phyloP scores from a whole-genome alignment of 1,140 invertebrate species.

The Pseudoatta argentina region DNA sequence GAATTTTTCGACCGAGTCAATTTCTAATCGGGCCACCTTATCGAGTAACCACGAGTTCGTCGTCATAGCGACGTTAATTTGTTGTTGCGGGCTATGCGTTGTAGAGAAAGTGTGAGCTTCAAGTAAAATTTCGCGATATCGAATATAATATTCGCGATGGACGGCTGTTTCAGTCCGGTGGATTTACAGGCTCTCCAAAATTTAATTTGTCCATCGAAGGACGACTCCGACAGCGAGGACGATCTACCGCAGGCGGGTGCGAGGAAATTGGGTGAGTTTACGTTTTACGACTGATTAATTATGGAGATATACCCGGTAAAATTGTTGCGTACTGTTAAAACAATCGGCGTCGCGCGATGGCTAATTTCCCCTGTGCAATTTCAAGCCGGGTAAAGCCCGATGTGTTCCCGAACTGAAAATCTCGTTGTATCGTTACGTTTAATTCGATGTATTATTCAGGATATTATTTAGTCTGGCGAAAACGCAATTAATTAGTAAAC shows the following conservation, averaged over 20 bases:
- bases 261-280: slow-evolving; percentile 80
- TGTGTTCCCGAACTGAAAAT: background rate
- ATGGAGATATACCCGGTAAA: background rate
- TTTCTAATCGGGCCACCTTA: slow-evolving; percentile 28
- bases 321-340: slow-evolving; percentile 16
- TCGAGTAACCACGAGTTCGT: background rate
- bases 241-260: slow-evolving; percentile 81
- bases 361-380: slow-evolving; percentile 34
- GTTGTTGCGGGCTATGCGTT: background rate
- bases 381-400: background rate
- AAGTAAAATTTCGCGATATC: background rate
- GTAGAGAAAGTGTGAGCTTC: background rate
- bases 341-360: background rate
- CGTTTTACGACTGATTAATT: slow-evolving; percentile 33
- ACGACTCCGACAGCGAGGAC: slow-evolving; percentile 82
- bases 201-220: slow-evolving; percentile 75
- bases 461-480: slow-evolving; percentile 28
- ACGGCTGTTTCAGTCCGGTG: slow-evolving; percentile 74
- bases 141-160: slow-evolving; percentile 70
- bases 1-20: slow-evolving; percentile 8
- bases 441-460: slow-evolving; percentile 10
- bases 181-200: slow-evolving; percentile 81
- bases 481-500: slow-evolving; percentile 21
- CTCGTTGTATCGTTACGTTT: slow-evolving; percentile 26
- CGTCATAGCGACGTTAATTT: slow-evolving; percentile 43